A percentile compares a stretch with the other conserved stretches of the same genome.
These are phyloP conservation scores for Pseudolaguvia tuberculata DNA, from an alignment of 2,113 vertebrate genomes.

Conservation along the genomic window DNA sequence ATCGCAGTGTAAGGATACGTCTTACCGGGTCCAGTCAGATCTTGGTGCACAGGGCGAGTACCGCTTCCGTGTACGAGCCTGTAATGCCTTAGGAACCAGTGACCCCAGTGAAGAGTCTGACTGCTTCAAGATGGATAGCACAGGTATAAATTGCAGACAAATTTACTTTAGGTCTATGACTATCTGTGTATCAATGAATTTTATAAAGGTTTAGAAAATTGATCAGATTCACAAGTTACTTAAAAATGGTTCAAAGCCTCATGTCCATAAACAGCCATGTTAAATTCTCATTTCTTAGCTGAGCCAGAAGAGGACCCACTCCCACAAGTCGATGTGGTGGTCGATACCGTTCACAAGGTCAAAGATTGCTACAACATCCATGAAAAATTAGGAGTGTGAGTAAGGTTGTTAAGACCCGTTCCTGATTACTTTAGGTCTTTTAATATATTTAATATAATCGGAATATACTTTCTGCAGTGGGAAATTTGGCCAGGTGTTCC, in stretches of 20 bases:
- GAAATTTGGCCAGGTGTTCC: constrained; percentile 76
- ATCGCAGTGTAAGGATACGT: constrained; percentile 65
- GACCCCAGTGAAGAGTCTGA: constrained; percentile 66
- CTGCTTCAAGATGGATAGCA: constrained; percentile 59
- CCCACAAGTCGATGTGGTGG: constrained; percentile 51
- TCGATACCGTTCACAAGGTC: constrained; percentile 66
- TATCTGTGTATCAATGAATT: not conserved
- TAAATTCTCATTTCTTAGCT: constrained; percentile 38
- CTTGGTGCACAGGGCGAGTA: constrained; percentile 63
- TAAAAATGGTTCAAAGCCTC: not conserved
- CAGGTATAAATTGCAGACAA: constrained; percentile 51
- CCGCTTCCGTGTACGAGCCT: constrained; percentile 69
- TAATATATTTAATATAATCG: not conserved
- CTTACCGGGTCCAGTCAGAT: constrained; percentile 59
- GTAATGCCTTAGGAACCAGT: constrained; percentile 65
- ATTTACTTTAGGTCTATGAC: not conserved
- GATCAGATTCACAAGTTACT: too few relatives aligned
- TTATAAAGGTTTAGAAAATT: too few relatives aligned
- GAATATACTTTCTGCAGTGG: constrained; percentile 62
- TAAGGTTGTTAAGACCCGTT: not conserved
- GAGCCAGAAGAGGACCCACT: constrained; percentile 51
- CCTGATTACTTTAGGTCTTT: too few relatives aligned
- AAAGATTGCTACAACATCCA: constrained; percentile 69
- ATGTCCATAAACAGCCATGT: not conserved
- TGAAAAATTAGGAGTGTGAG: constrained; percentile 82